A percentile compares a stretch with the other conserved stretches of the same genome.
Conservation (phyloP, 2,113 vertebrate species). For the Coregonus clupeaformis region DNA sequence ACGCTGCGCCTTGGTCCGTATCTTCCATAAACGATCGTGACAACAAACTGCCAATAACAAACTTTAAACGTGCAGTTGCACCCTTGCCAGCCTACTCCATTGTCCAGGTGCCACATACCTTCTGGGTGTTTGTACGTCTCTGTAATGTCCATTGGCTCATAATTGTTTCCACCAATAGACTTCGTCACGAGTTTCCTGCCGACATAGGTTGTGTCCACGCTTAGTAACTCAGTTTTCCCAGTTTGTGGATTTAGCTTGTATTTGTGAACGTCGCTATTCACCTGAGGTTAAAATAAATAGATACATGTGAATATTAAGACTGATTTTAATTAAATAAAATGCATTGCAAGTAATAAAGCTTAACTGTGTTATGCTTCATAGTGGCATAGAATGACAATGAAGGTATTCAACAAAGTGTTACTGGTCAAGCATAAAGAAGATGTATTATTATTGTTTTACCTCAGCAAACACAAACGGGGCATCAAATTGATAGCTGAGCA, state of each 20-base stretch:
- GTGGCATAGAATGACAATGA: too few species aligned
- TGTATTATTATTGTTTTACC: conserved; percentile 64
- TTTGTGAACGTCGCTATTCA: conserved; percentile 85
- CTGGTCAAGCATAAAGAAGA: too few species aligned
- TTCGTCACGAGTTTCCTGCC: conserved; percentile 82
- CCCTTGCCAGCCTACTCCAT: too few species aligned
- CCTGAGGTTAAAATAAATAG: conserved; percentile 66
- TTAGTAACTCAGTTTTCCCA: conserved; percentile 60
- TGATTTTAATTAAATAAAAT: background rate
- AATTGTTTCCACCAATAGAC: conserved; percentile 50
- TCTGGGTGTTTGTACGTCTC: conserved; percentile 83
- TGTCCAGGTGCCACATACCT: conserved; percentile 62
- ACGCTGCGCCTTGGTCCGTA: too few species aligned
- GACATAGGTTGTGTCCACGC: conserved; percentile 68
- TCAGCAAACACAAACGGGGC: conserved; percentile 85
- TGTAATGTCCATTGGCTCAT: conserved; percentile 71
- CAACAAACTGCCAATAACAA: too few species aligned
- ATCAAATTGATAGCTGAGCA: conserved; percentile 83
- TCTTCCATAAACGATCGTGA: too few species aligned
- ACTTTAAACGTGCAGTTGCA: too few species aligned
- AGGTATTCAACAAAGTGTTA: too few species aligned
- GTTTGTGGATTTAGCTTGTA: conserved; percentile 63
- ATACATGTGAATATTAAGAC: background rate
- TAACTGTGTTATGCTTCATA: too few species aligned
- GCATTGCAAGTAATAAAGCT: too few species aligned